Percentiles rank a stretch among this genome's conserved stretches.
Conservation (phyloP, 2,113 vertebrate genomes). For the Brachyistius frenatus region DNA sequence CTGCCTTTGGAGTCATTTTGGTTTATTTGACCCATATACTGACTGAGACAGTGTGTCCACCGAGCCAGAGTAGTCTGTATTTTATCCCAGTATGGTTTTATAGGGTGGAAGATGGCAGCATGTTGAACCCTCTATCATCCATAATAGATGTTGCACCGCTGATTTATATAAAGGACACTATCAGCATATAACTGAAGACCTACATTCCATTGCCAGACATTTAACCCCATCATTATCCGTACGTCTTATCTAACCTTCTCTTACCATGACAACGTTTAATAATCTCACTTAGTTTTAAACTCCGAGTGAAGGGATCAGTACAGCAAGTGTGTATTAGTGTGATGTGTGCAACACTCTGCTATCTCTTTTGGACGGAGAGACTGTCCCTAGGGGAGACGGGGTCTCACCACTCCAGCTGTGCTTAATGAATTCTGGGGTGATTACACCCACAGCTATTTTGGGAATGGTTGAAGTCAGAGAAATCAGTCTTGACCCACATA, state of each 20-base stretch:
- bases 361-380: slow-evolving; percentile 26
- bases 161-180: slow-evolving; percentile 53
- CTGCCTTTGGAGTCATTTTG: not conserved
- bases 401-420: slow-evolving; percentile 66
- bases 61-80: not conserved
- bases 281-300: not conserved
- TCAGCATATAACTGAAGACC: slow-evolving; percentile 40
- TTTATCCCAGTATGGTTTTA: slow-evolving; percentile 16
- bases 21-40: slow-evolving; percentile 1
- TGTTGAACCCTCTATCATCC: slow-evolving; percentile 39
- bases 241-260: slow-evolving; percentile 11
- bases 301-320: slow-evolving; percentile 48
- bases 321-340: slow-evolving; percentile 22
- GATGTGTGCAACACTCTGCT: not conserved
- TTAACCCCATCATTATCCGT: slow-evolving; percentile 1
- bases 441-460: slow-evolving; percentile 72
- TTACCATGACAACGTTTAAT: slow-evolving; percentile 33
- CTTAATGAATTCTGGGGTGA: slow-evolving; percentile 73
- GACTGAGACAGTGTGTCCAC: slow-evolving; percentile 16
- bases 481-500: slow-evolving; percentile 76
- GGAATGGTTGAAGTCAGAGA: slow-evolving; percentile 65
- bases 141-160: slow-evolving; percentile 55
- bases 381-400: slow-evolving; percentile 7
- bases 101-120: slow-evolving; percentile 27
- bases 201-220: not conserved